Conservation (phyloP, 2,113 vertebrate genomes). For the Sceloporus tristichus region DNA sequence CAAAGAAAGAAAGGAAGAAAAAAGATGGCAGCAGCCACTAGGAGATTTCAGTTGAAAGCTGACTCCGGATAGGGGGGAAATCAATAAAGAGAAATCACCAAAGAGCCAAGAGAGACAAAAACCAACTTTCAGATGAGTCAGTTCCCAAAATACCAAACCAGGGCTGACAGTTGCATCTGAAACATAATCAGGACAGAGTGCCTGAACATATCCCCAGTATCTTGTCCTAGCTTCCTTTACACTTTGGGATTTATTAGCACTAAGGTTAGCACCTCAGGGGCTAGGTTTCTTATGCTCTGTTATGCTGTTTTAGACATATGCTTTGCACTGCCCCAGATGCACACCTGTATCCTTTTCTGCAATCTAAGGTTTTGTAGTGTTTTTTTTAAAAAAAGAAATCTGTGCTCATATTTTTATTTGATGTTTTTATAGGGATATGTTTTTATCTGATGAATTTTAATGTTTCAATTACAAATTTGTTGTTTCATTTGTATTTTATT, state of each 20-base stretch:
- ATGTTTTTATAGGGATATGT: too few species aligned
- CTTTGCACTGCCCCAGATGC: too few species aligned
- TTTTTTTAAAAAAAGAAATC: too few species aligned
- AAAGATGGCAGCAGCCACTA: not conserved
- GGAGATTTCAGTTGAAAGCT: slow-evolving; percentile 17
- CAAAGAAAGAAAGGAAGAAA: not conserved
- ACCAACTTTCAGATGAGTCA: slow-evolving; percentile 17
- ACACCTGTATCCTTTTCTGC: too few species aligned
- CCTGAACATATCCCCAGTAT: not conserved
- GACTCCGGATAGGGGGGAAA: slow-evolving; percentile 5
- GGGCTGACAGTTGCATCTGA: not conserved
- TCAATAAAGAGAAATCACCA: slow-evolving; percentile 24
- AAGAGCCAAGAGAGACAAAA: not conserved
- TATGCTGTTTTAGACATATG: not conserved
- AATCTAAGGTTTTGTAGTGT: too few species aligned
- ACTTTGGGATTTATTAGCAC: not conserved
- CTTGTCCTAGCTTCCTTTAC: not conserved
- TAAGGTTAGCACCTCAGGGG: not conserved
- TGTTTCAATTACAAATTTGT: not conserved
- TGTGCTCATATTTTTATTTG: too few species aligned
- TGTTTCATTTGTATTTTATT: not conserved
- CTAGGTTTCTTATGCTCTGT: not conserved
- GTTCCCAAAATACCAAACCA: not conserved
- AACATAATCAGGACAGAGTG: too few species aligned
- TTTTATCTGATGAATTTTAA: not conserved